A percentile compares a stretch with the other conserved stretches of the same genome.
Conservation (phyloP, 1,140 invertebrate genomes). For the Portunus trituberculatus region DNA sequence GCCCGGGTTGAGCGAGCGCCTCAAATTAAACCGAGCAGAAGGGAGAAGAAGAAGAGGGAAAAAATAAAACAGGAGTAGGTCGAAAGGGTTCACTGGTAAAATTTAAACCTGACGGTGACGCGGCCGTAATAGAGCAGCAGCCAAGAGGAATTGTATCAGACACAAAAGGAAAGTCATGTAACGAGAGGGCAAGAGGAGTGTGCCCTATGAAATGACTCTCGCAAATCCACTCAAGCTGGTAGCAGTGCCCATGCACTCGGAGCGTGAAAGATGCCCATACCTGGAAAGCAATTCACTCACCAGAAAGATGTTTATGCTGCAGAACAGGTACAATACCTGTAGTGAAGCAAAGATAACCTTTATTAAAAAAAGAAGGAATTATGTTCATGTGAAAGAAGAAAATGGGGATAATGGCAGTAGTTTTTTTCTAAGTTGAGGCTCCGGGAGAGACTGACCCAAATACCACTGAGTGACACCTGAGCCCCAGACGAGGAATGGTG, state of each 20-base stretch:
- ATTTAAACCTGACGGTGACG: constrained; percentile 10
- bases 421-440: too few species aligned
- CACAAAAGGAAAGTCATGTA: constrained; percentile 11
- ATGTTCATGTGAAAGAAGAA: too few species aligned
- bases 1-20: neutral
- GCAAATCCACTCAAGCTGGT: neutral
- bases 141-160: neutral
- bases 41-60: neutral
- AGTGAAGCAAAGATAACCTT: too few species aligned
- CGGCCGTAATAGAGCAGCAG: constrained; percentile 8
- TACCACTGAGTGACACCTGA: too few species aligned
- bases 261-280: neutral
- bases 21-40: constrained; percentile 14
- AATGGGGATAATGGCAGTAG: too few species aligned
- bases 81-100: neutral
- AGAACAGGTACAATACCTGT: too few species aligned
- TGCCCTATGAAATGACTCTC: neutral
- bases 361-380: too few species aligned
- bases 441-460: too few species aligned
- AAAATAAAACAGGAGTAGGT: constrained; percentile 3
- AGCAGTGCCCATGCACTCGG: neutral
- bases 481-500: too few species aligned
- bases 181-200: neutral
- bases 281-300: neutral
- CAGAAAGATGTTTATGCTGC: neutral